Percentiles rank a stretch among this genome's conserved stretches.
phyloP scores from a whole-genome alignment of 2,113 vertebrate genomes.

The Lamprotornis superbus region DNA sequence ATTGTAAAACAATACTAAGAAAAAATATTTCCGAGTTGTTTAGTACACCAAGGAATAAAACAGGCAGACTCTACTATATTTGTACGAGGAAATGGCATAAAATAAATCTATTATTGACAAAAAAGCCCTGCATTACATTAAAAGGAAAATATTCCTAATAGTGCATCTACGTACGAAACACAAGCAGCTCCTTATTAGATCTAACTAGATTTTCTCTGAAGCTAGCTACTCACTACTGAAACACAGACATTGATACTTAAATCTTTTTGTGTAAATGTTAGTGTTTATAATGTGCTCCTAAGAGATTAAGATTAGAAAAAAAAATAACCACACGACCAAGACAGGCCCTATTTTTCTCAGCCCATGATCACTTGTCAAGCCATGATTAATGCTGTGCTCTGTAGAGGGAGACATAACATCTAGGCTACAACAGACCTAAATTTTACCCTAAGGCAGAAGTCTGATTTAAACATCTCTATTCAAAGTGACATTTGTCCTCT shows the following conservation, averaged over 20 bases:
- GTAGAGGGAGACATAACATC: slow-evolving; percentile 81
- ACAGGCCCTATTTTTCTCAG: slow-evolving; percentile 69
- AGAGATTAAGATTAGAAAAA: slow-evolving; percentile 57
- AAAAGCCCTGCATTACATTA: slow-evolving; percentile 27
- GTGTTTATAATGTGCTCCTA: slow-evolving; percentile 66
- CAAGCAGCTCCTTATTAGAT: slow-evolving; percentile 50
- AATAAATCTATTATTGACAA: neutral
- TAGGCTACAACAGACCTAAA: slow-evolving; percentile 80
- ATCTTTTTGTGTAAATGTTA: slow-evolving; percentile 67
- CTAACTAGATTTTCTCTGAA: slow-evolving; percentile 68
- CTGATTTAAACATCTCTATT: slow-evolving; percentile 88
- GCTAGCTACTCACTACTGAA: slow-evolving; percentile 50
- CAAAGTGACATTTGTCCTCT: slow-evolving; percentile 85
- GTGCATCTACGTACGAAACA: neutral
- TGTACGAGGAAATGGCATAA: neutral
- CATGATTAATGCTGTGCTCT: slow-evolving; percentile 82
- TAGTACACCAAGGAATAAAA: neutral
- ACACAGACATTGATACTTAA: slow-evolving; percentile 49
- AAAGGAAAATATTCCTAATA: slow-evolving; percentile 24
- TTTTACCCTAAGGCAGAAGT: slow-evolving; percentile 82
- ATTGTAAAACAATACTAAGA: neutral
- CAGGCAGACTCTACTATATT: neutral
- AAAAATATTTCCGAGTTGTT: neutral
- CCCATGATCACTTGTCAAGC: slow-evolving; percentile 72
- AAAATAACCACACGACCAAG: slow-evolving; percentile 67